Conservation (phyloP, 2,797 vertebrate species). For the Carcharodon carcharias region DNA sequence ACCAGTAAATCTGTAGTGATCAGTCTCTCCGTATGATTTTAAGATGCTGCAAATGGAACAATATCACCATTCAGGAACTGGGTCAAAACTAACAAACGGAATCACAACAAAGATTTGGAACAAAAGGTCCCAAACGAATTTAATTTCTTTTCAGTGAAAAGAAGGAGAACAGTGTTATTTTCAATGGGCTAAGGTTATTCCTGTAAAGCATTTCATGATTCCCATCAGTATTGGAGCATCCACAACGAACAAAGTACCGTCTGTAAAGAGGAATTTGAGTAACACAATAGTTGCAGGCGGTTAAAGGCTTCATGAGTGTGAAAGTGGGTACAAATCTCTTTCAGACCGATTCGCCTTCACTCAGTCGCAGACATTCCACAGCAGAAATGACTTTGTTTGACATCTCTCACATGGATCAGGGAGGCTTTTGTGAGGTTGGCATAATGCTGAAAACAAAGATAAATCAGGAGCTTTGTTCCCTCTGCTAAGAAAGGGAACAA, state of each 20-base stretch:
- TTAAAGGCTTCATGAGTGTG: slow-evolving; percentile 18
- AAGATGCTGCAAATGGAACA: not conserved
- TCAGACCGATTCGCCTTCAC: not conserved
- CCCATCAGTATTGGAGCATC: slow-evolving; percentile 15
- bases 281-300: slow-evolving; percentile 15
- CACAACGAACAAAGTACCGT: slow-evolving; percentile 8
- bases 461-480: slow-evolving; percentile 29
- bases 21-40: slow-evolving; percentile 3
- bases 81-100: slow-evolving; percentile 29
- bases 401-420: slow-evolving; percentile 24
- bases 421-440: slow-evolving; percentile 27
- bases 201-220: slow-evolving; percentile 28
- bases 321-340: slow-evolving; percentile 24
- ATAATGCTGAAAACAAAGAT: not conserved
- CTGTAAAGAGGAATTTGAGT: slow-evolving; percentile 12
- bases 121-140: slow-evolving; percentile 22
- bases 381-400: slow-evolving; percentile 11
- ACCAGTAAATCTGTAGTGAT: not conserved
- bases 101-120: slow-evolving; percentile 17
- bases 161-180: slow-evolving; percentile 25
- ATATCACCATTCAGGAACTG: slow-evolving; percentile 23
- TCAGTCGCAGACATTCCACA: not conserved
- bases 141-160: slow-evolving; percentile 29
- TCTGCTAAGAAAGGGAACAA: not conserved
- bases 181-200: not conserved